Conservation (phyloP, 2,113 vertebrate species). For the Cavia aperea region DNA sequence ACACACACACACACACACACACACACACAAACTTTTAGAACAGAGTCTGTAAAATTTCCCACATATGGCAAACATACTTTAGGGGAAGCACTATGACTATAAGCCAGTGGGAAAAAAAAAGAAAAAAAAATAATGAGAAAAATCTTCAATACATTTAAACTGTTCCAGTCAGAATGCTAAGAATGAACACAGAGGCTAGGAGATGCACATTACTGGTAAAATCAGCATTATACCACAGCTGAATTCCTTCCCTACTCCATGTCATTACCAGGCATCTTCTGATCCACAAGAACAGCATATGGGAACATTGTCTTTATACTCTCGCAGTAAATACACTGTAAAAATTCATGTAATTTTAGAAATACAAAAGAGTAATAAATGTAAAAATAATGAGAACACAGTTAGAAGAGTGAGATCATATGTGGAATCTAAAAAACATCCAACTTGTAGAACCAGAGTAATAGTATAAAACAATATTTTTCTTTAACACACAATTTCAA, state of each 20-base stretch:
- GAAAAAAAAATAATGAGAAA: slow-evolving; percentile 71
- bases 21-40: slow-evolving; percentile 51
- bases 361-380: neutral
- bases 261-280: neutral
- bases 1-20: neutral
- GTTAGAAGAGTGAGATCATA: neutral
- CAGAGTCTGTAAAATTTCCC: slow-evolving; percentile 45
- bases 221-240: slow-evolving; percentile 32
- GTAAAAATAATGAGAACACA: slow-evolving; percentile 7
- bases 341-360: neutral
- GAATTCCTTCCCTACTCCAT: slow-evolving; percentile 31
- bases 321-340: neutral
- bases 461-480: neutral
- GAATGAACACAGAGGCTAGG: slow-evolving; percentile 52
- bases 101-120: slow-evolving; percentile 63
- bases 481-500: slow-evolving; percentile 28
- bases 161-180: slow-evolving; percentile 48
- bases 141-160: slow-evolving; percentile 61
- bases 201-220: slow-evolving; percentile 60
- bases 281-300: neutral
- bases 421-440: neutral
- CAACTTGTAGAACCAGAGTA: neutral
- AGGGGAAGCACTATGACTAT: slow-evolving; percentile 63
- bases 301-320: neutral
- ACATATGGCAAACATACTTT: slow-evolving; percentile 71